Evolutionary conservation across 2,888 invertebrate genomes (phyloP).

Genomic region (Eudemis profundana): DNA sequence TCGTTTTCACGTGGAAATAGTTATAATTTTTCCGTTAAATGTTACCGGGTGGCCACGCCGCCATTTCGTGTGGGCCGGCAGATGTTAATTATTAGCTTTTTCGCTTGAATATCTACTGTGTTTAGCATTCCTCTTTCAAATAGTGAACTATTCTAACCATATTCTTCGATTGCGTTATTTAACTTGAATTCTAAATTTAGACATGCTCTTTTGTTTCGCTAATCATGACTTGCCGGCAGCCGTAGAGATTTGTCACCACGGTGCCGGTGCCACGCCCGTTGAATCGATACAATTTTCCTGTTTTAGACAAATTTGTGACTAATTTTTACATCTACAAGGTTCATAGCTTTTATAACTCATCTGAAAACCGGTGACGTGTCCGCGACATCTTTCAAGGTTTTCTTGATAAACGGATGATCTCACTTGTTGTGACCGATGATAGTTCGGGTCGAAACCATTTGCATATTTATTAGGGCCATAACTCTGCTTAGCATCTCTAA

Average conservation of each 20-base stretch:
- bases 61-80: constrained; percentile 69
- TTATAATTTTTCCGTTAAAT: constrained; percentile 39
- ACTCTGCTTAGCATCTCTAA: constrained; percentile 2
- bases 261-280: constrained; percentile 55
- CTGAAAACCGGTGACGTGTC: constrained; percentile 53
- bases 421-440: constrained; percentile 51
- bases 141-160: neutral
- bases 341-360: neutral
- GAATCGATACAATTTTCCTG: constrained; percentile 32
- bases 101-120: constrained; percentile 7
- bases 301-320: neutral
- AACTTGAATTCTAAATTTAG: constrained; percentile 39
- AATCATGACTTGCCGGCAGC: constrained; percentile 33
- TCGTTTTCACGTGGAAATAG: constrained; percentile 37
- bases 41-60: constrained; percentile 69
- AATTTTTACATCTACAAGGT: neutral
- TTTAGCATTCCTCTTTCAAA: constrained; percentile 19
- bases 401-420: constrained; percentile 59
- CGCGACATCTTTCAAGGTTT: constrained; percentile 57
- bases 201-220: constrained; percentile 47
- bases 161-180: constrained; percentile 34
- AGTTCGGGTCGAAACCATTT: constrained; percentile 36
- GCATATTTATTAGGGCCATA: constrained; percentile 17
- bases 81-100: neutral
- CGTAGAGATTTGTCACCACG: constrained; percentile 50